Conservation (phyloP, 2,888 invertebrate genomes). For the Seladonia tumulorum region DNA sequence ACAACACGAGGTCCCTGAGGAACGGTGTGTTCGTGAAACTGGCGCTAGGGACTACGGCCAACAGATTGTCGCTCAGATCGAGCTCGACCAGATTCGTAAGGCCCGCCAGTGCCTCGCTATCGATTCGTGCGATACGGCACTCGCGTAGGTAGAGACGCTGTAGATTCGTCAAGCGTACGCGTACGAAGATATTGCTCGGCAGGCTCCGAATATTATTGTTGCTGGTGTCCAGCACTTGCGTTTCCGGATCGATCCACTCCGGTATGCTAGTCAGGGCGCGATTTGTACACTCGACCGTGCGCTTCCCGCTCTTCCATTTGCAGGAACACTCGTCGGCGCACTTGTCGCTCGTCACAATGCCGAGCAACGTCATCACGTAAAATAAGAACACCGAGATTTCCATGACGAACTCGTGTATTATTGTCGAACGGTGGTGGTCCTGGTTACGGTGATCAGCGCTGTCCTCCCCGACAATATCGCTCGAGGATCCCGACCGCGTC, state of each 20-base stretch:
- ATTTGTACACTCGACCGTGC: slow-evolving; percentile 95
- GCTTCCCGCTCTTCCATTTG: slow-evolving; percentile 97
- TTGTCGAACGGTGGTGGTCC: slow-evolving; percentile 50
- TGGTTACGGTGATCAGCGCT: slow-evolving; percentile 24
- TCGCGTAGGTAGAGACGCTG: slow-evolving; percentile 94
- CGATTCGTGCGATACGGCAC: slow-evolving; percentile 94
- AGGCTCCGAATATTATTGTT: slow-evolving; percentile 94
- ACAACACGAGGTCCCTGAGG: slow-evolving; percentile 91
- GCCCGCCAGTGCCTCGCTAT: slow-evolving; percentile 93
- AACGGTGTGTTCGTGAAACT: slow-evolving; percentile 93
- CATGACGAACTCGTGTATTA: slow-evolving; percentile 60
- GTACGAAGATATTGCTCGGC: slow-evolving; percentile 92
- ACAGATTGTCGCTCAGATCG: slow-evolving; percentile 93
- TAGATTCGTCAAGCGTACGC: slow-evolving; percentile 92
- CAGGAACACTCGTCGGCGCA: slow-evolving; percentile 89
- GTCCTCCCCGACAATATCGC: slow-evolving; percentile 28
- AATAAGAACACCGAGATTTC: slow-evolving; percentile 56
- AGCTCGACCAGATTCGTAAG: slow-evolving; percentile 95
- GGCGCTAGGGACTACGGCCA: slow-evolving; percentile 91
- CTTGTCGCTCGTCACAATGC: slow-evolving; percentile 78
- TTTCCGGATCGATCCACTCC: slow-evolving; percentile 93
- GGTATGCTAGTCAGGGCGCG: slow-evolving; percentile 93
- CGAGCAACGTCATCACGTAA: slow-evolving; percentile 64
- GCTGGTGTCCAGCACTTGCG: slow-evolving; percentile 95
- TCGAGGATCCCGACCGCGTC: slow-evolving; percentile 46